A percentile compares a stretch with the other conserved stretches of the same genome.
These are phyloP conservation scores for Calcarius ornatus DNA, from an alignment of 2,113 vertebrate species.

Conservation along the genomic window DNA sequence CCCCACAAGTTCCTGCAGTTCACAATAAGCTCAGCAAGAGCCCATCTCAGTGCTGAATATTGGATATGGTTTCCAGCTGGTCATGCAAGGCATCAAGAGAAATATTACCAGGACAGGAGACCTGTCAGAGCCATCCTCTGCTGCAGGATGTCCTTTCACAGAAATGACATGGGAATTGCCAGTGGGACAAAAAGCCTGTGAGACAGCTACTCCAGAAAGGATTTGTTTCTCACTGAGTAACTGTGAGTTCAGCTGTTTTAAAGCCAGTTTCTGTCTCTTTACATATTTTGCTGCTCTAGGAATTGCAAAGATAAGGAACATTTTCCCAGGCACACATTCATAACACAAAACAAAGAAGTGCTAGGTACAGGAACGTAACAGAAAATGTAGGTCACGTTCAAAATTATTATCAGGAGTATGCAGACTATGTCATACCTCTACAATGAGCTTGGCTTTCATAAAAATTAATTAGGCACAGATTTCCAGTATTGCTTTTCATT, in stretches of 20 bases:
- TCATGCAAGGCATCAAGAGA: constrained; percentile 18
- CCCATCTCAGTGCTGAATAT: not conserved
- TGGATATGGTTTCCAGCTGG: constrained; percentile 12
- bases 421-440: not conserved
- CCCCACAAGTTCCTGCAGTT: not conserved
- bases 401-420: not conserved
- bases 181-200: not conserved
- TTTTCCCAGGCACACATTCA: not conserved
- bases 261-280: not conserved
- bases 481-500: not conserved
- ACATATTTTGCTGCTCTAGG: not conserved
- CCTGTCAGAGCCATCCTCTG: not conserved
- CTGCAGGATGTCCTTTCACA: not conserved
- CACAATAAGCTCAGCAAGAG: constrained; percentile 14
- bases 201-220: not conserved
- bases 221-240: not conserved
- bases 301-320: not conserved
- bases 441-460: not conserved
- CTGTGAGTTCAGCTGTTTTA: not conserved
- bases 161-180: not conserved
- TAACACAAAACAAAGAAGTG: not conserved
- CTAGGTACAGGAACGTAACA: not conserved
- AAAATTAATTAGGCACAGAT: not conserved
- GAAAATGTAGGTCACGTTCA: not conserved
- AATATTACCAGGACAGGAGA: not conserved